A percentile compares a stretch with the other conserved stretches of the same genome.
Conservation (phyloP, 2,888 invertebrate species). For the Cosmia pyralina region DNA sequence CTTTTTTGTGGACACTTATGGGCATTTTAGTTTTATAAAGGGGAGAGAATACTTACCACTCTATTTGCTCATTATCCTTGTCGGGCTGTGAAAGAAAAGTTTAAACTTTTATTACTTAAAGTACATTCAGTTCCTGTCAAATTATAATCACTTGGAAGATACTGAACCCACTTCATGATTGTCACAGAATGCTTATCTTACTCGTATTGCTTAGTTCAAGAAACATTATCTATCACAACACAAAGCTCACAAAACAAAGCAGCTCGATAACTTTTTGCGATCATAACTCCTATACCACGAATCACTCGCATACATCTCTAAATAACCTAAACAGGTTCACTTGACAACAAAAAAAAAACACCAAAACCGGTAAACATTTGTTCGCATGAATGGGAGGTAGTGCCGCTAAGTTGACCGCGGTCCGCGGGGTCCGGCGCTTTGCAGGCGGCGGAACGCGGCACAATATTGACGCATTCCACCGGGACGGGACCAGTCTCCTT, state of each 20-base stretch:
- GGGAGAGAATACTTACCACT: conserved; percentile 45
- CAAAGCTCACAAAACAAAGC: background rate
- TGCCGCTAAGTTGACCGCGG: conserved; percentile 65
- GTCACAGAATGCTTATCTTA: background rate
- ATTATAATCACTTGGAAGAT: background rate
- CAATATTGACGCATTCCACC: conserved; percentile 84
- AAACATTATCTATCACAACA: background rate
- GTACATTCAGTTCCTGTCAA: background rate
- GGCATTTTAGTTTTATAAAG: conserved; percentile 58
- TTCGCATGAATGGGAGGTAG: conserved; percentile 62
- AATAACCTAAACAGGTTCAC: conserved; percentile 50
- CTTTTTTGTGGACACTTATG: conserved; percentile 55
- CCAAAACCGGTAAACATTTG: conserved; percentile 66
- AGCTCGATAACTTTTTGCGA: conserved; percentile 25
- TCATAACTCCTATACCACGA: conserved; percentile 27
- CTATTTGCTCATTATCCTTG: conserved; percentile 52
- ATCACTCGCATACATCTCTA: conserved; percentile 32
- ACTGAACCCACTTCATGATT: background rate
- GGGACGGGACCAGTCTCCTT: conserved; percentile 80
- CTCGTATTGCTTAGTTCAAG: background rate
- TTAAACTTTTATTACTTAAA: background rate
- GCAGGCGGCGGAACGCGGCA: conserved; percentile 61
- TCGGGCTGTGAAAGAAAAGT: conserved; percentile 20
- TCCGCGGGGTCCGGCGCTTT: conserved; percentile 12
- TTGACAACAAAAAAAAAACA: conserved; percentile 48